Evolutionary conservation across 2,113 vertebrate genomes (phyloP).

Genomic region (Leucosticte australis): DNA sequence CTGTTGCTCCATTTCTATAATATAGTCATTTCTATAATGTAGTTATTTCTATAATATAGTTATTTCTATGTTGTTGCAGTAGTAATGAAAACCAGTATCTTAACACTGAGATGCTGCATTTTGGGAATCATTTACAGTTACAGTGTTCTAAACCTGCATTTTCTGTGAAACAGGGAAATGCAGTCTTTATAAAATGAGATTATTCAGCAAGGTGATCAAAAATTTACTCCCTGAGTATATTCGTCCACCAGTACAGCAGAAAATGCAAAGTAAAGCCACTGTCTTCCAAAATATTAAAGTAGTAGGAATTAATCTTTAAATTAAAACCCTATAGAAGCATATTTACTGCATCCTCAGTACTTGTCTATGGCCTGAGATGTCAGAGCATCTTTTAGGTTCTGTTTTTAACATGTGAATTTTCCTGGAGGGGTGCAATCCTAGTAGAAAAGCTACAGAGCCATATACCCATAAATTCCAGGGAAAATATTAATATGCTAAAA

Average conservation of each 20-base stretch:
- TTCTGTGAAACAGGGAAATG: not conserved
- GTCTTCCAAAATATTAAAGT: not conserved
- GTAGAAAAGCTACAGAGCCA: not conserved
- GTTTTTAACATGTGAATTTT: not conserved
- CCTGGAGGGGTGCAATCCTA: not conserved
- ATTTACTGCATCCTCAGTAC: not conserved
- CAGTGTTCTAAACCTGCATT: not conserved
- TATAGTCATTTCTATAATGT: not conserved
- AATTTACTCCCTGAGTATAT: not conserved
- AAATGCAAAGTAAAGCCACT: not conserved
- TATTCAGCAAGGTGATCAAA: not conserved
- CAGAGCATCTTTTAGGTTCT: not conserved
- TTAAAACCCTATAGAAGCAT: not conserved
- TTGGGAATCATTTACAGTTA: not conserved
- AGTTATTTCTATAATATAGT: constrained; percentile 15
- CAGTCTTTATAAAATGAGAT: not conserved
- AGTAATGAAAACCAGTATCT: not conserved
- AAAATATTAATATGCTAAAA: not conserved
- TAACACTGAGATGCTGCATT: not conserved
- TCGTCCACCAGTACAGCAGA: not conserved
- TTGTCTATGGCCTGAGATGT: not conserved
- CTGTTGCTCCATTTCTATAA: not conserved
- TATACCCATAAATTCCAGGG: not conserved
- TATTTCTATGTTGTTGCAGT: constrained; percentile 12
- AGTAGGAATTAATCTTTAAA: not conserved